A percentile compares a stretch with the other conserved stretches of the same genome.
These are phyloP conservation scores for Galerucella pusilla DNA, from an alignment of 2,888 invertebrate species.

Conservation along the genomic window DNA sequence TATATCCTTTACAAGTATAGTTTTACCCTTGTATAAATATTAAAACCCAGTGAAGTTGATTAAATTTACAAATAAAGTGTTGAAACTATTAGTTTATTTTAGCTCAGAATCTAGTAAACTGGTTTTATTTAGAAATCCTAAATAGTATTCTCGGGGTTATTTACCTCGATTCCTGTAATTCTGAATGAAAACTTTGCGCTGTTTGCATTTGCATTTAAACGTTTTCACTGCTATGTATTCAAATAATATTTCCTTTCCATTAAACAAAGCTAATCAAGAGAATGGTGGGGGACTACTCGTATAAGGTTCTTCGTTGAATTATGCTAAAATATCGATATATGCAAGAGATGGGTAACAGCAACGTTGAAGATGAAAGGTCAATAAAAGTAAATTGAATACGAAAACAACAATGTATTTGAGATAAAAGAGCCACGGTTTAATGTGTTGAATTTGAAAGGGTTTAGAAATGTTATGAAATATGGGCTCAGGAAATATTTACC, in stretches of 20 bases:
- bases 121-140: constrained; percentile 12
- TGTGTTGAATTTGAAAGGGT: too few relatives aligned
- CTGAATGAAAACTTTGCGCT: constrained; percentile 7
- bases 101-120: constrained; percentile 14
- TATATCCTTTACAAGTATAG: neutral
- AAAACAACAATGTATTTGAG: too few relatives aligned
- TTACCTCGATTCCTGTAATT: constrained; percentile 7
- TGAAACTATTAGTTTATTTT: constrained; percentile 15
- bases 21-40: neutral
- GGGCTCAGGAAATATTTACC: too few relatives aligned
- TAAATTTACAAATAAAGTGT: constrained; percentile 16
- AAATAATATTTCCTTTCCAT: neutral
- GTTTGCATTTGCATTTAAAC: constrained; percentile 6
- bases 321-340: neutral
- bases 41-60: neutral
- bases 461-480: too few relatives aligned
- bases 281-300: neutral
- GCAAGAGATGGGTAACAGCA: neutral
- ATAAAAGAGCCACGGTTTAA: too few relatives aligned
- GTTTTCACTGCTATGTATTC: constrained; percentile 1
- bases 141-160: constrained; percentile 11
- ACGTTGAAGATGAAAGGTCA: too few relatives aligned
- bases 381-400: too few relatives aligned
- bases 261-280: neutral
- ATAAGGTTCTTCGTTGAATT: neutral